Base-by-base conservation (phyloP, 37 sponge, comb jelly and placozoan genomes). In the Ianthella basta region DNA sequence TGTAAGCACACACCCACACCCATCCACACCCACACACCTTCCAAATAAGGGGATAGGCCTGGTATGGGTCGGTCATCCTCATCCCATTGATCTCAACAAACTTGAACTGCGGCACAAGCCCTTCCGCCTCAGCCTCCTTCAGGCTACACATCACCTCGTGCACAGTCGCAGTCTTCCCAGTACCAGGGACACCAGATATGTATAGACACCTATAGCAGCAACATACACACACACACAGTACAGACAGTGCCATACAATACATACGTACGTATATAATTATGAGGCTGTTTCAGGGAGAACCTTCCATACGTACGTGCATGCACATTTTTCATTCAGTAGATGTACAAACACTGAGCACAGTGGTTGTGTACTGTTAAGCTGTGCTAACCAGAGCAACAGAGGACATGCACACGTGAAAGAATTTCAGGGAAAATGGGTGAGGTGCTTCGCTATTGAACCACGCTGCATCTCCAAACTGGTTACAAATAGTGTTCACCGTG, bases 81-180 rank as follows among this genome's bases (percentile, higher is more conserved):
- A 98, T 87, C 15, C 99, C 99, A 70, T 98, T 98, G 57, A 98
- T 79, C 78, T 96, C 94, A 18, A 96, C 84, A 79, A 94, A 94
- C 78, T 91, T 87, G 79, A 94, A 98, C 10, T 82, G 32, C 0
- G 90, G 89, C 14, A 97, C 29, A 15, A 82, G 55, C 0, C 82
- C 87, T 0, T 82, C 90, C 15, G 89, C 82, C 19, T 73, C 88
- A 27, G 83, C 86, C 55, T 81, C 81, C 18, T 74, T 82, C 68
- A 97, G 86, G 54, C 87, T 78, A 24, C 64, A 33, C 27, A 92
- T 55, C 33, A 91, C 97, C 59, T 92, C 95, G 15, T 65, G 87
- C 32, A 96, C 92, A n/a, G 99, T 98, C 2, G 99, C 99, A 0
- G 99, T 98, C 89, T 98, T 98, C 2, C 99, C 99, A 38, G 95